Percentiles rank a stretch among this genome's conserved stretches.
These are phyloP conservation scores for Cloeon dipterum DNA, from an alignment of 2,888 invertebrate species.

Conservation along the genomic window DNA sequence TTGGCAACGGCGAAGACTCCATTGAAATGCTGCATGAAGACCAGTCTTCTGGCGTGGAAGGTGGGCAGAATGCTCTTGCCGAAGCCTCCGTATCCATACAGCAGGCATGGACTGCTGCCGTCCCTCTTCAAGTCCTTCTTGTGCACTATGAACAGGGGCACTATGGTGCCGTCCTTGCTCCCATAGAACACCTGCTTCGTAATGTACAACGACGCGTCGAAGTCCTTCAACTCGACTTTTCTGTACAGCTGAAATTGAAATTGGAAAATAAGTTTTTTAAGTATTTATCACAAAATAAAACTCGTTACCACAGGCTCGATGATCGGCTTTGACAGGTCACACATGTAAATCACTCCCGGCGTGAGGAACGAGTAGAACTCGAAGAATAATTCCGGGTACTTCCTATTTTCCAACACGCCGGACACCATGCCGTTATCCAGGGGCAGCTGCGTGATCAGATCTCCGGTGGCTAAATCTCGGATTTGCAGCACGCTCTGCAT, in stretches of 20 bases:
- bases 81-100: constrained; percentile 97
- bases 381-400: constrained; percentile 77
- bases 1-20: constrained; percentile 84
- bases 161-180: constrained; percentile 79
- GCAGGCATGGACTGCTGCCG: constrained; percentile 54
- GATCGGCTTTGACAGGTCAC: constrained; percentile 41
- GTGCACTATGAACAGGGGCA: constrained; percentile 87
- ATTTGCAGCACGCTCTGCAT: constrained; percentile 64
- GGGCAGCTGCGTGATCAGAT: constrained; percentile 45
- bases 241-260: constrained; percentile 38
- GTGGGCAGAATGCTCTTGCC: constrained; percentile 76
- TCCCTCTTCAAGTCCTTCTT: constrained; percentile 45
- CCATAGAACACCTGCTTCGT: constrained; percentile 78
- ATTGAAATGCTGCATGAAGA: constrained; percentile 72
- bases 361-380: constrained; percentile 84
- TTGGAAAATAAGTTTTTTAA: background rate
- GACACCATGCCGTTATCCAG: constrained; percentile 71
- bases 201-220: constrained; percentile 53
- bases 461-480: constrained; percentile 47
- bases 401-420: constrained; percentile 63
- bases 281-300: constrained; percentile 25
- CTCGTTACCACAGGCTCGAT: constrained; percentile 35
- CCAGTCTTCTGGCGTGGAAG: constrained; percentile 66
- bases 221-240: constrained; percentile 65
- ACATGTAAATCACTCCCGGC: constrained; percentile 68